Evolutionary conservation across 2,888 invertebrate genomes (phyloP), one percentile per base, ranked within the genome.

Genomic region (Lingula anatina): DNA sequence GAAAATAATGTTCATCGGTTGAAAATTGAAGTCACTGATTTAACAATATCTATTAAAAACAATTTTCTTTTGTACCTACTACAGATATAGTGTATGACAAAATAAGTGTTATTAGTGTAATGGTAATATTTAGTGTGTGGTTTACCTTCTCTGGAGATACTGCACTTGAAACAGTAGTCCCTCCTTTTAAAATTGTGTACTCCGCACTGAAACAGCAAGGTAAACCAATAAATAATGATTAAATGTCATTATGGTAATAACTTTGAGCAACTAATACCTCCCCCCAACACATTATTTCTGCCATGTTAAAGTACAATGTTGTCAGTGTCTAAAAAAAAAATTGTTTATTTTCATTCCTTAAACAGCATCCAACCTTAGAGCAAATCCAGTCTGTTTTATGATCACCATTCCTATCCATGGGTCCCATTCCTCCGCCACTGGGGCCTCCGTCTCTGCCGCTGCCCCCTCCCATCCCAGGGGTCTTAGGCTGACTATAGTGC

Each of bases 161-260:
- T 86, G 76, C 99, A 99, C 73, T 93, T 88, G 78, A 94, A 97
- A 77, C 99, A 99, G 51, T 86, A 84, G 68, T 90, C 90, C 53
- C 99, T 84, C 53, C 96, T 83, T 78, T 93, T 92, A 76, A 97
- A 99, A 79, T 99, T 99, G 75, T 92, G 92, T 31, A 90, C 88
- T 48, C 92, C 91, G 81, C 99, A 99, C 87, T 94, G 71, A 78
- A 76, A 59, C 42, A 44, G n/a, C 44, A 46, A 50, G 7, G 18
- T n/a, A 31, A 31, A 31, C n/a, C n/a, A n/a, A n/a, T n/a, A n/a
- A n/a, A n/a, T n/a, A n/a, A n/a, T n/a, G n/a, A n/a, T n/a, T n/a
- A n/a, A n/a, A n/a, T n/a, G n/a, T n/a, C n/a, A n/a, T n/a, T n/a
- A n/a, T n/a, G n/a, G n/a, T n/a, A n/a, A n/a, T n/a, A n/a, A n/a